Percentiles rank a stretch among this genome's conserved stretches.
Conservation (phyloP, 2,797 vertebrate species). For the Lacerta viridis region DNA sequence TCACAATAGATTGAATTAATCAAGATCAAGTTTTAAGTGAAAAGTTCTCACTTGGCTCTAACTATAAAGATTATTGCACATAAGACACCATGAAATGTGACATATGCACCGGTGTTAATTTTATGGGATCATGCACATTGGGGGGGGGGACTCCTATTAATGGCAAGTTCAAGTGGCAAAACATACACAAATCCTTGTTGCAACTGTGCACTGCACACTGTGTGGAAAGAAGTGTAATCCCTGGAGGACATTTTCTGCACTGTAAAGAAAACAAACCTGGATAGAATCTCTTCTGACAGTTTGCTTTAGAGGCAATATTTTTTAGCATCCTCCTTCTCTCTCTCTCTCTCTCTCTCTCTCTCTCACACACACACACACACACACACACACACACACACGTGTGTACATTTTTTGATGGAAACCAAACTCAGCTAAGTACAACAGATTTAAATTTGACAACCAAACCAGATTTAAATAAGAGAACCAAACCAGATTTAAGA, state of each 20-base stretch:
- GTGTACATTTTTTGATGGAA: neutral
- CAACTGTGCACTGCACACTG: neutral
- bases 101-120: neutral
- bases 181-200: neutral
- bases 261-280: neutral
- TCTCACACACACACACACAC: too few relatives aligned
- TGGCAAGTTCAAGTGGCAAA: neutral
- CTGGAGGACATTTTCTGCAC: neutral
- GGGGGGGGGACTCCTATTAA: neutral
- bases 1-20: slow-evolving; percentile 61
- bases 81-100: neutral
- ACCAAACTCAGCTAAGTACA: neutral
- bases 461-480: neutral
- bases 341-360: too few relatives aligned
- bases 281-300: neutral
- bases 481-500: neutral
- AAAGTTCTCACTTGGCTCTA: slow-evolving; percentile 52
- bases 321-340: neutral
- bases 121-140: neutral
- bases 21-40: slow-evolving; percentile 58
- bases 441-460: neutral
- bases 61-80: slow-evolving; percentile 33
- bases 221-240: neutral
- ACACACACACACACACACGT: too few relatives aligned
- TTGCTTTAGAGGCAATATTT: too few relatives aligned